Evolutionary conservation across 2,113 vertebrate genomes (phyloP), one percentile per base, ranked within the genome.

Genomic region (Corynorhinus townsendii): DNA sequence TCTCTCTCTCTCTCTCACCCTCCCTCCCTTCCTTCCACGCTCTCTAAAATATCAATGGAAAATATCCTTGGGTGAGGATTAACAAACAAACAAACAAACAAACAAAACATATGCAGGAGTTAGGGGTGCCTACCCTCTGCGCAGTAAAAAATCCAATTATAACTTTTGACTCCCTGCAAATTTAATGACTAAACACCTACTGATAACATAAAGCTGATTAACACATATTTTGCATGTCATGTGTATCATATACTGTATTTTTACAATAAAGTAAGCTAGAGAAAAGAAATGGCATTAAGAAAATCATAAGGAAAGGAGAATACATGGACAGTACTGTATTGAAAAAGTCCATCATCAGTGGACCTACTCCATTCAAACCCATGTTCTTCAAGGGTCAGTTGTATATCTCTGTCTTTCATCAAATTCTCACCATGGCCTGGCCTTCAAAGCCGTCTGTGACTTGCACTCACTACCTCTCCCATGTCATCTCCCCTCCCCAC

Each of bases 401-500:
- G 4, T 59, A 4, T 1, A 0, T 1, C 15, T 49, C 35, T 9
- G 19, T 19, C 71, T 49, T 68, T 43, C 47, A 64, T 73, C 11
- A 8, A 33, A 26, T 19, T 17, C 83, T 72, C 30, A 4, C 1
- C 75, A 22, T 0, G 2, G 20, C 47, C 82, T 0, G 1, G 30
- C 54, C 91, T 68, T 24, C 0, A 0, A 40, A 54, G 54, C 15
- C 68, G 43, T 26, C 69, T 4, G 0, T 28, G 40, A 47, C 22
- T 22, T 26, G 33, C 43, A 11, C 11, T 28, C 11, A 0, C 6
- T 35, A 22, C 20, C 14, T 43, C 5, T 35, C 43, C 15, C 1
- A 11, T 0, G 4, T 28, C 68, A 9, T 9, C 43, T 45, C 47
- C 11, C 9, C 1, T 11, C 22, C 59, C 3, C 0, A 0, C 3